Conservation (phyloP, 2,797 vertebrate species). For the Enteromius trimaculatus region DNA sequence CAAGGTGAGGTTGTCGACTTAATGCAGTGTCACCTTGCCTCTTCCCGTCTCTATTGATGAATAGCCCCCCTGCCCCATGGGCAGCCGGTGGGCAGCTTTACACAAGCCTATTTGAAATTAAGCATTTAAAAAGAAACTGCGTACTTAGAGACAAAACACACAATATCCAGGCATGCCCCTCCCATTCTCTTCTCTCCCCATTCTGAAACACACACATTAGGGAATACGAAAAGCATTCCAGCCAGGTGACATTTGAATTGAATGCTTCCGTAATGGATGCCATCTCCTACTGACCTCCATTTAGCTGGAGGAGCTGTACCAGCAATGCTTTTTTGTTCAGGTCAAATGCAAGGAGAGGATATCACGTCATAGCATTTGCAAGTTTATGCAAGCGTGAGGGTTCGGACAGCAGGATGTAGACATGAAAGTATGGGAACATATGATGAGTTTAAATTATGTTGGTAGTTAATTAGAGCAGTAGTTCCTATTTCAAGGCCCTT, state of each 20-base stretch:
- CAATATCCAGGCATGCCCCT: conserved; percentile 47
- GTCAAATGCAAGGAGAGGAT: conserved; percentile 74
- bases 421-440: not conserved
- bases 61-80: conserved; percentile 49
- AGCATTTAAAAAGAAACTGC: conserved; percentile 66
- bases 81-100: conserved; percentile 52
- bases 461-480: not conserved
- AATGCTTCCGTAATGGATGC: conserved; percentile 80
- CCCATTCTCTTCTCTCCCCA: conserved; percentile 50
- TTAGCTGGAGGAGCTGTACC: conserved; percentile 74
- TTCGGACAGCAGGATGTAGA: not conserved
- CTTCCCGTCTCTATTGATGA: conserved; percentile 58
- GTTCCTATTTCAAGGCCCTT: not conserved
- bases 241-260: conserved; percentile 81
- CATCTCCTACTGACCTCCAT: conserved; percentile 77
- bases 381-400: not conserved
- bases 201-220: conserved; percentile 71
- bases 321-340: conserved; percentile 70
- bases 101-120: conserved; percentile 61
- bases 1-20: conserved; percentile 76
- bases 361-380: conserved; percentile 62
- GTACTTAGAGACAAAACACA: conserved; percentile 65
- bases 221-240: conserved; percentile 71
- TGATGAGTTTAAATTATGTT: not conserved
- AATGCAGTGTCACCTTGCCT: conserved; percentile 77